Evolutionary conservation across 2,113 vertebrate species (phyloP).

Genomic region (Mesoclemmys tuberculata): DNA sequence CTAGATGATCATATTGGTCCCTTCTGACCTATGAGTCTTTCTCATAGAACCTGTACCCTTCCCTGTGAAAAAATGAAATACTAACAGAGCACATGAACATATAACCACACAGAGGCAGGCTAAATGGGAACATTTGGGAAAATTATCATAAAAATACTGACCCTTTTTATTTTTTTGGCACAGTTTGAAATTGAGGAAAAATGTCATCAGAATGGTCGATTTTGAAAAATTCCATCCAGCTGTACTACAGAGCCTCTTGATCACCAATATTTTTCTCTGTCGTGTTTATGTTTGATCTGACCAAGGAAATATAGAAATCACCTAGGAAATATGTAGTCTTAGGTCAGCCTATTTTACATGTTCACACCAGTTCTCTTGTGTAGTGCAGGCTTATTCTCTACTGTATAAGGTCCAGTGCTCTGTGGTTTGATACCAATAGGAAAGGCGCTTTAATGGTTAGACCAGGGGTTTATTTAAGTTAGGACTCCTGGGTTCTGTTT

Average conservation of each 20-base stretch:
- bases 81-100: background rate
- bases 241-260: background rate
- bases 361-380: background rate
- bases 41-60: background rate
- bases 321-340: background rate
- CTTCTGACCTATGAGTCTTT: no score
- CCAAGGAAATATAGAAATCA: background rate
- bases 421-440: background rate
- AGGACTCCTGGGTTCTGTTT: background rate
- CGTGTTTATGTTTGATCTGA: background rate
- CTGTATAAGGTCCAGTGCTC: background rate
- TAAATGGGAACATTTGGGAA: conserved; percentile 10
- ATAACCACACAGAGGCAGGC: background rate
- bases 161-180: background rate
- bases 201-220: background rate
- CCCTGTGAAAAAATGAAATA: conserved; percentile 1
- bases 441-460: rapidly evolving
- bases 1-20: no score
- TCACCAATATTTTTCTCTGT: background rate
- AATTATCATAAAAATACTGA: background rate
- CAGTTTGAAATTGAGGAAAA: conserved; percentile 31
- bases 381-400: rapidly evolving
- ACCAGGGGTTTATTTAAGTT: background rate
- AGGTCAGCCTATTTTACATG: background rate
- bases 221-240: background rate